phyloP scores from a whole-genome alignment of 2,113 vertebrate species.

The Progne subis region DNA sequence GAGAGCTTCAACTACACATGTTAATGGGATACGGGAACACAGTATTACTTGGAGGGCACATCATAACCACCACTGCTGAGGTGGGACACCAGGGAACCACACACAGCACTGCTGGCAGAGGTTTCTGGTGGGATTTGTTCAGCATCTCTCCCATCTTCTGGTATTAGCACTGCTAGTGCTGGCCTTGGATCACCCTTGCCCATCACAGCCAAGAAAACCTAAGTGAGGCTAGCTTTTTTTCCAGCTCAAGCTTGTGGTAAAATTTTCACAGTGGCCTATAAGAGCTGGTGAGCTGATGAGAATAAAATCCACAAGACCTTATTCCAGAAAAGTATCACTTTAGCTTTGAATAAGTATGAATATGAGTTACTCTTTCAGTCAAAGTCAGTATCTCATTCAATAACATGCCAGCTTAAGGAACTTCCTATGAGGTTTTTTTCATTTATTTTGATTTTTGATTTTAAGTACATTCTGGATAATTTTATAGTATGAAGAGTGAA shows the following conservation, averaged over 20 bases:
- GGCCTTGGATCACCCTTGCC: not conserved
- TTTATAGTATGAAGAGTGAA: not conserved
- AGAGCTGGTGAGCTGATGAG: not conserved
- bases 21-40: not conserved
- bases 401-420: not conserved
- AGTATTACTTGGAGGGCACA: not conserved
- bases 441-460: not conserved
- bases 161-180: not conserved
- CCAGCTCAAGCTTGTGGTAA: not conserved
- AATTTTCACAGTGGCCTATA: not conserved
- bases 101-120: not conserved
- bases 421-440: not conserved
- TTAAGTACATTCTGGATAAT: not conserved
- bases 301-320: not conserved
- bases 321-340: not conserved
- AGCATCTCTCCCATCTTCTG: not conserved
- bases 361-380: not conserved
- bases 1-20: not conserved
- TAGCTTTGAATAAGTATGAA: not conserved
- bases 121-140: not conserved
- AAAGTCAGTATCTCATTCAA: not conserved
- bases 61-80: rapidly evolving
- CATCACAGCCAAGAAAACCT: not conserved
- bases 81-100: not conserved
- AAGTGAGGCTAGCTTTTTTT: not conserved